These are phyloP conservation scores for Phytoseiulus persimilis DNA, from an alignment of 2,888 invertebrate species.

Conservation along the genomic window DNA sequence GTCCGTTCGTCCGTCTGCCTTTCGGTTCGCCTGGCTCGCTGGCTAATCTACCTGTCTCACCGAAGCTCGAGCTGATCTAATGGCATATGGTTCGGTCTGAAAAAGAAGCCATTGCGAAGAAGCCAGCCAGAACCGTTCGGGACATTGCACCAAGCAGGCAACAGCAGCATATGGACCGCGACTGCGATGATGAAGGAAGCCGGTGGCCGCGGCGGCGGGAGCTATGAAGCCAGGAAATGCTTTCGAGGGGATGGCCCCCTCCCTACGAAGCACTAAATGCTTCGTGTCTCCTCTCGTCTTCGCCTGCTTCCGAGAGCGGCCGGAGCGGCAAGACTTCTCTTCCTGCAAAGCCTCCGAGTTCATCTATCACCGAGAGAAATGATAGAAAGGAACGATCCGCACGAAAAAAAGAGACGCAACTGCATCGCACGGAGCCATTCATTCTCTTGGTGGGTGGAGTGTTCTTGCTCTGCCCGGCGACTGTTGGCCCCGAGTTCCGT, in stretches of 20 bases:
- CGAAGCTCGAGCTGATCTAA: background rate
- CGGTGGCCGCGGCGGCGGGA: background rate
- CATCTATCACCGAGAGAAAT: background rate
- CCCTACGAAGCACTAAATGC: background rate
- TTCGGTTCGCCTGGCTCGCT: background rate
- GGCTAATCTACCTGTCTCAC: background rate
- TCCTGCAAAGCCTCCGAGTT: background rate
- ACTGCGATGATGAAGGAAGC: background rate
- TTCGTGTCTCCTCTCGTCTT: background rate
- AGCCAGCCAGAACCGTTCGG: background rate
- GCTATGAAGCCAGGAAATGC: conserved; percentile 5
- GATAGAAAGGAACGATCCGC: background rate
- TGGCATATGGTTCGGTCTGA: background rate
- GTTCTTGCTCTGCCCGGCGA: background rate
- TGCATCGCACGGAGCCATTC: background rate
- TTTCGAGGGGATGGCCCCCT: background rate
- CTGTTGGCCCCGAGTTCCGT: background rate
- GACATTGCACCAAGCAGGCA: background rate
- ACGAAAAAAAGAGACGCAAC: background rate
- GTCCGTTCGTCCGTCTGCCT: background rate
- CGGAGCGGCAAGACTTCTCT: background rate
- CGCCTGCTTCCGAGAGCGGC: background rate
- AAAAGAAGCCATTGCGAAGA: conserved; percentile 5
- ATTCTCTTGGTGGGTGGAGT: background rate
- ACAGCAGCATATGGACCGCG: background rate